phyloP scores from a whole-genome alignment of 2,113 vertebrate genomes.

The Dermatemys mawii region DNA sequence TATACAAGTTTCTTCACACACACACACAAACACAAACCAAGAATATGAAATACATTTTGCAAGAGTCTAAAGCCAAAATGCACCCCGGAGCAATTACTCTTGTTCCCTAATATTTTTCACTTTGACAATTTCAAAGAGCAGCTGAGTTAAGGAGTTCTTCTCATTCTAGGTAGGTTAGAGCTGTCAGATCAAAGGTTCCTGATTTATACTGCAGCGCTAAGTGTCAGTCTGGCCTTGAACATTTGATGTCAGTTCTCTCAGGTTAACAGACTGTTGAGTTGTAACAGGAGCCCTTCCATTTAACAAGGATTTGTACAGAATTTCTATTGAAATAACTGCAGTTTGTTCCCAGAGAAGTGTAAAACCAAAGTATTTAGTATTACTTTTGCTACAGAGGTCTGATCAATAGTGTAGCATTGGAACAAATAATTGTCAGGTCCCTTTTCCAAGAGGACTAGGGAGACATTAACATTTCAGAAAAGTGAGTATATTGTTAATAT shows the following conservation, averaged over 20 bases:
- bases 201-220: neutral
- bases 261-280: neutral
- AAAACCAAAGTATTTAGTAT: slow-evolving; percentile 28
- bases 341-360: neutral
- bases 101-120: neutral
- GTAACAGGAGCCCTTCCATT: neutral
- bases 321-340: neutral
- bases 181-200: neutral
- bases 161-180: neutral
- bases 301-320: neutral
- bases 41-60: neutral
- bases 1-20: neutral
- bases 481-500: slow-evolving; percentile 31
- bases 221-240: neutral
- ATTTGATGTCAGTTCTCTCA: neutral
- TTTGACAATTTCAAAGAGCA: neutral
- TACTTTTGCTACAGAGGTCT: slow-evolving; percentile 19
- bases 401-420: neutral
- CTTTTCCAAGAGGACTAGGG: slow-evolving; percentile 9
- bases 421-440: slow-evolving; percentile 1
- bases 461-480: slow-evolving; percentile 33
- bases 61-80: neutral
- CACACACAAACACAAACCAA: neutral
- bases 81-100: neutral
- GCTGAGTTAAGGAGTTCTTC: neutral